Percentiles rank a stretch among this genome's conserved stretches.
Evolutionary conservation across 2,888 invertebrate species (phyloP).

Genomic region (Papilio protenor): DNA sequence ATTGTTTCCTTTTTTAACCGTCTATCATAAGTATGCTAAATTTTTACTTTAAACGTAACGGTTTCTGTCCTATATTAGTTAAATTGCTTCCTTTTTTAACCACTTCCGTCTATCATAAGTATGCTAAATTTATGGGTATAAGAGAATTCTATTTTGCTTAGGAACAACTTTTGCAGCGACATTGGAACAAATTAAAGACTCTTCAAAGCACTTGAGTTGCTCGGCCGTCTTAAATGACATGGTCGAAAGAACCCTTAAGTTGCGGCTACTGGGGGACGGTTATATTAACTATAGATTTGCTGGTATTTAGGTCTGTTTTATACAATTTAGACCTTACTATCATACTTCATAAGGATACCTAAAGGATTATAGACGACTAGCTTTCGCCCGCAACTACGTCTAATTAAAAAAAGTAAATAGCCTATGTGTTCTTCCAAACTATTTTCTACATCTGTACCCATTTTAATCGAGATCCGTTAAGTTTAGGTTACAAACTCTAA

Average conservation of each 20-base stretch:
- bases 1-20: too few species aligned
- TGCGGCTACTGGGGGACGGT: constrained; percentile 23
- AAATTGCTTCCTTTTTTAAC: too few species aligned
- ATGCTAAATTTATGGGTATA: background rate
- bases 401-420: background rate
- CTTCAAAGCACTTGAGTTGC: constrained; percentile 11
- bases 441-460: too few species aligned
- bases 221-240: constrained; percentile 27
- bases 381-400: too few species aligned
- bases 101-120: background rate
- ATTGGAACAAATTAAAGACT: constrained; percentile 10
- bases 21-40: background rate
- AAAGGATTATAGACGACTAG: background rate
- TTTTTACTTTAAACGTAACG: too few species aligned
- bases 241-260: constrained; percentile 31
- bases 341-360: background rate
- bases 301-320: constrained; percentile 14
- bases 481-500: too few species aligned
- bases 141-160: background rate
- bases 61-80: too few species aligned
- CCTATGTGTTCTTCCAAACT: too few species aligned
- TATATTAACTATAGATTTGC: constrained; percentile 12
- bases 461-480: too few species aligned
- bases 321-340: background rate
- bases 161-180: background rate